phyloP scores from a whole-genome alignment of 2,888 invertebrate species.

The Himalopsyche tibetana region DNA sequence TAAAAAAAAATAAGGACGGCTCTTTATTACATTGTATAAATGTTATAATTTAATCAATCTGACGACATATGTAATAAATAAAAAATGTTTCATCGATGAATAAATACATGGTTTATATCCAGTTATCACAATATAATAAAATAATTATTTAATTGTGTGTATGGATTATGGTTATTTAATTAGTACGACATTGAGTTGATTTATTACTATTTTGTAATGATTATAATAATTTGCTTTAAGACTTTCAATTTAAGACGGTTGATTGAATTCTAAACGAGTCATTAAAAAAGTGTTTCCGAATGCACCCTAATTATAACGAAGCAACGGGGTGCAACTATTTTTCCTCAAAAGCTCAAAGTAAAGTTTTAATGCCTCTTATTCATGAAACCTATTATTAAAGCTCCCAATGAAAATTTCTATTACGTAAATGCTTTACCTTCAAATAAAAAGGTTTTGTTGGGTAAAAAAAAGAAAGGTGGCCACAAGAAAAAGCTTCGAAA shows the following conservation, averaged over 20 bases:
- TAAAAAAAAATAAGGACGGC: too few species aligned
- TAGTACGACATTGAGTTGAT: too few species aligned
- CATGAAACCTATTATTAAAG: slow-evolving; percentile 49
- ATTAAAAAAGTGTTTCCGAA: neutral
- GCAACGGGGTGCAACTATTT: slow-evolving; percentile 9
- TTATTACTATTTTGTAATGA: neutral
- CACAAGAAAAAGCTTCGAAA: too few species aligned
- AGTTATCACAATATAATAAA: too few species aligned
- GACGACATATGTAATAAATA: too few species aligned
- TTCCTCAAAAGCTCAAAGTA: slow-evolving; percentile 22
- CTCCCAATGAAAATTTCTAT: slow-evolving; percentile 1
- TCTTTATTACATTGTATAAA: too few species aligned
- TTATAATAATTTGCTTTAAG: neutral
- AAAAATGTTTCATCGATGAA: too few species aligned
- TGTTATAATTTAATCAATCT: too few species aligned
- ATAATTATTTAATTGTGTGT: too few species aligned
- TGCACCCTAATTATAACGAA: slow-evolving; percentile 44
- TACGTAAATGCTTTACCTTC: slow-evolving; percentile 9
- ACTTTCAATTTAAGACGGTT: neutral
- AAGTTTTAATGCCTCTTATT: slow-evolving; percentile 43
- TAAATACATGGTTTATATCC: too few species aligned
- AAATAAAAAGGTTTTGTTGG: slow-evolving; percentile 7
- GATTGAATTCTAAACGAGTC: slow-evolving; percentile 45
- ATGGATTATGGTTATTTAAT: too few species aligned
- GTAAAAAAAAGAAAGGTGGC: neutral